Evolutionary conservation across 2,888 invertebrate species (phyloP), one percentile per base, ranked within the genome.

Genomic region (Venustoraphidia nigricollis): DNA sequence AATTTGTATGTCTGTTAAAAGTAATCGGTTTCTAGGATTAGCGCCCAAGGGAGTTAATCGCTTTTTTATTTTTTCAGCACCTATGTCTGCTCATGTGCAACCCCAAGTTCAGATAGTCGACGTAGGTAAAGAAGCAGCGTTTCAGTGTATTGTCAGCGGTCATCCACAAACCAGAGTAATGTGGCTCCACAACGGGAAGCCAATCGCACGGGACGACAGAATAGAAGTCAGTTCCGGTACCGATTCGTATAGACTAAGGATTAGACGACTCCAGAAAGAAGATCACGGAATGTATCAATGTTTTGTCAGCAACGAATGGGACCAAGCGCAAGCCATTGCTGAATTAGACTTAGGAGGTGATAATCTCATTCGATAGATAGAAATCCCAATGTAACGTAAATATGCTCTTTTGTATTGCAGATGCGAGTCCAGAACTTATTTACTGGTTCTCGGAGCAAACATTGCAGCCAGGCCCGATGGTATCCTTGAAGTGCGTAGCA

Each of bases 231-330:
- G 72, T 42, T 27, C 27, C 27, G 27, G 27, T 3, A 65, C 65
- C 49, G 70, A 70, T 53, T 66, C 68, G 41, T 63, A 47, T 34
- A 14, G 47, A 52, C 43, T 47, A 27, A 38, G 49, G 50, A 76
- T 83, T 58, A 77, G 73, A 57, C 77, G 77, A 52, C 69, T 91
- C 45, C 81, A 81, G 55, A 81, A 83, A 56, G 83, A 84, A 50
- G 92, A 93, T 65, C 79, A 84, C 50, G 94, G 93, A 40, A 84
- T 92, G 78, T 94, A 90, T 67, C 93, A 94, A 61, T 94, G 93
- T 64, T 81, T 92, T 57, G 87, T 84, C 8, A 81, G 81, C 59
- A 89, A 88, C 60, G 81, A 84, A 55, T 83, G 83, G 68, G 89
- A 90, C 61, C 86, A 88, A 66, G 81, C 83, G 11, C 89, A 89